These are phyloP conservation scores for Homarus gammarus DNA, from an alignment of 2,888 invertebrate genomes.

Conservation along the genomic window DNA sequence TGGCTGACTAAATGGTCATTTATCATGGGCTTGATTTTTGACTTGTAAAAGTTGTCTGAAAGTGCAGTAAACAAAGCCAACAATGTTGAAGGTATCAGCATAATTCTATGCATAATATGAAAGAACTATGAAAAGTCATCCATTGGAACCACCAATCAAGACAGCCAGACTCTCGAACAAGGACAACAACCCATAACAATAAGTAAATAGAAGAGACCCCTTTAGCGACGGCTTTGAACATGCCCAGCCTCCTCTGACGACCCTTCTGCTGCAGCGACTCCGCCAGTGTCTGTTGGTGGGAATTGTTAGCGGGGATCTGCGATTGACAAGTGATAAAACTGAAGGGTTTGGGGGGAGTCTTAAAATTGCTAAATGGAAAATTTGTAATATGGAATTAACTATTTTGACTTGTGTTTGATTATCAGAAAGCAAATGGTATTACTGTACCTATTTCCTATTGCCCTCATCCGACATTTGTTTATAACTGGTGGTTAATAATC, in stretches of 20 bases:
- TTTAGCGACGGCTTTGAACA: constrained; percentile 61
- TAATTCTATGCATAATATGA: no score
- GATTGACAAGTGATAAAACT: not conserved
- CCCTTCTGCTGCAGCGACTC: constrained; percentile 62
- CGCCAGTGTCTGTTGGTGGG: constrained; percentile 59
- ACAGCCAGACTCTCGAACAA: not conserved
- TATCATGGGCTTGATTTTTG: no score
- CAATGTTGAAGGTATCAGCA: no score
- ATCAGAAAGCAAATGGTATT: no score
- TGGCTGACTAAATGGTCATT: not conserved
- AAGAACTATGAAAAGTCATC: no score
- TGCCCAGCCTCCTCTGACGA: constrained; percentile 55
- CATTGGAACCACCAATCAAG: not conserved
- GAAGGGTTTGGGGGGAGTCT: not conserved
- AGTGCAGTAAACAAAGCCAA: no score
- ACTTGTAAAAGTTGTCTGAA: no score
- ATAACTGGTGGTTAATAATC: no score
- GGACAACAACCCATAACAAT: constrained; percentile 23
- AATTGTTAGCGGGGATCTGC: constrained; percentile 33
- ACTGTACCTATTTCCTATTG: no score
- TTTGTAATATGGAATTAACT: not conserved
- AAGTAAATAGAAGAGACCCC: constrained; percentile 44
- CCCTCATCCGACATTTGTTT: no score
- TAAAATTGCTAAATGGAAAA: not conserved
- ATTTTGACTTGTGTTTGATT: no score